phyloP scores from a whole-genome alignment of 2,113 vertebrate genomes.

The Labeo rohita region DNA sequence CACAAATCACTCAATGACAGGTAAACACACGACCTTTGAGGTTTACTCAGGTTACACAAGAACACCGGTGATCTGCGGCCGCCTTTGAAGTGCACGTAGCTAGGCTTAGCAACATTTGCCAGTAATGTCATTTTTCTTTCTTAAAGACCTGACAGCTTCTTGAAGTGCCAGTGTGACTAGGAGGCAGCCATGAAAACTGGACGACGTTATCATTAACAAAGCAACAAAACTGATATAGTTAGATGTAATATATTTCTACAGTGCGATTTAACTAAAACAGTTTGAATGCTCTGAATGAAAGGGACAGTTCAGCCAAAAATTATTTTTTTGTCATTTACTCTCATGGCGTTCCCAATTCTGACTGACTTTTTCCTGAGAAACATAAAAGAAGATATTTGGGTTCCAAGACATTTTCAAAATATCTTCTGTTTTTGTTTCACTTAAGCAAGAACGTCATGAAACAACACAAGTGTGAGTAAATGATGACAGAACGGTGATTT shows the following conservation, averaged over 20 bases:
- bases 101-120: neutral
- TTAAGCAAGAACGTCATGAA: neutral
- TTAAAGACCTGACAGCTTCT: neutral
- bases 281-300: no score
- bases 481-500: neutral
- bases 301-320: no score
- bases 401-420: neutral
- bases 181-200: neutral
- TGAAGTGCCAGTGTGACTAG: neutral
- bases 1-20: constrained; percentile 5
- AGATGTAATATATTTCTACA: no score
- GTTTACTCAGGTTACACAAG: neutral
- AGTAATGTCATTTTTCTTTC: neutral
- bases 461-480: neutral
- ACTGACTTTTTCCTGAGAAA: no score
- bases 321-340: no score
- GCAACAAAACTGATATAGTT: neutral
- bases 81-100: neutral
- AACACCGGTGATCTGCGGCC: neutral
- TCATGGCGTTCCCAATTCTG: no score
- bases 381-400: neutral
- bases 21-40: neutral
- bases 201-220: neutral
- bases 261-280: no score
- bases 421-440: neutral